These are phyloP conservation scores for Drosophila pachea DNA, from an alignment of 1,140 invertebrate genomes.

Conservation along the genomic window DNA sequence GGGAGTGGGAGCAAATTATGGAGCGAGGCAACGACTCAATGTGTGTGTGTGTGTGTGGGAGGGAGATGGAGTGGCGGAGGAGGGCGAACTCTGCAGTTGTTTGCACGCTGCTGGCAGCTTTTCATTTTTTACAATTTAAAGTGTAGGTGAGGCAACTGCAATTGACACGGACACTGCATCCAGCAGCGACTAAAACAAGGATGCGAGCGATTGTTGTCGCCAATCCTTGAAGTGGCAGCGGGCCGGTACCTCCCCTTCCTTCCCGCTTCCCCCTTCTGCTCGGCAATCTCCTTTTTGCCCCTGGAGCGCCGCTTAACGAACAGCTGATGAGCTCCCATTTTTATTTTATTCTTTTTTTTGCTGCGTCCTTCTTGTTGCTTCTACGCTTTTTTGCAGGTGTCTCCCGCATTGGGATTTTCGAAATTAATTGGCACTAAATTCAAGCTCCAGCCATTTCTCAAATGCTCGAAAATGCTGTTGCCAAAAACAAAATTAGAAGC, in stretches of 20 bases:
- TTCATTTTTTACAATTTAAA: constrained; percentile 73
- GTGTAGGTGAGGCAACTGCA: constrained; percentile 71
- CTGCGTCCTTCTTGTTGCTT: too few species aligned
- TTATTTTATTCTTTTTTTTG: constrained; percentile 12
- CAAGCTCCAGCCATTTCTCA: constrained; percentile 39
- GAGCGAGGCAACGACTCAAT: neutral
- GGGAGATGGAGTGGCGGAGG: neutral
- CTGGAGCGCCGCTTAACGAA: neutral
- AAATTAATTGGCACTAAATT: constrained; percentile 63
- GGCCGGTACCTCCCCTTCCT: constrained; percentile 12
- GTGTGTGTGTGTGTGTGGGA: neutral
- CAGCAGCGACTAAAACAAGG: constrained; percentile 29
- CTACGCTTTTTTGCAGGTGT: neutral
- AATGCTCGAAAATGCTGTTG: constrained; percentile 40
- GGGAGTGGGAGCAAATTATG: neutral
- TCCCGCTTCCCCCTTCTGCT: neutral
- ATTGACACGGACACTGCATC: constrained; percentile 68
- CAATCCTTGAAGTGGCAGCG: constrained; percentile 27
- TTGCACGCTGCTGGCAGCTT: constrained; percentile 61
- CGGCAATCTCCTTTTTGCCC: neutral
- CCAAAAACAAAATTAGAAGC: constrained; percentile 55
- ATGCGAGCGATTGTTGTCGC: constrained; percentile 51
- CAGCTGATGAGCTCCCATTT: constrained; percentile 30
- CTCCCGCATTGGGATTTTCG: constrained; percentile 44
- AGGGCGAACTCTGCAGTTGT: constrained; percentile 39